phyloP scores from a whole-genome alignment of 2,113 vertebrate genomes.

The Eonycteris spelaea region DNA sequence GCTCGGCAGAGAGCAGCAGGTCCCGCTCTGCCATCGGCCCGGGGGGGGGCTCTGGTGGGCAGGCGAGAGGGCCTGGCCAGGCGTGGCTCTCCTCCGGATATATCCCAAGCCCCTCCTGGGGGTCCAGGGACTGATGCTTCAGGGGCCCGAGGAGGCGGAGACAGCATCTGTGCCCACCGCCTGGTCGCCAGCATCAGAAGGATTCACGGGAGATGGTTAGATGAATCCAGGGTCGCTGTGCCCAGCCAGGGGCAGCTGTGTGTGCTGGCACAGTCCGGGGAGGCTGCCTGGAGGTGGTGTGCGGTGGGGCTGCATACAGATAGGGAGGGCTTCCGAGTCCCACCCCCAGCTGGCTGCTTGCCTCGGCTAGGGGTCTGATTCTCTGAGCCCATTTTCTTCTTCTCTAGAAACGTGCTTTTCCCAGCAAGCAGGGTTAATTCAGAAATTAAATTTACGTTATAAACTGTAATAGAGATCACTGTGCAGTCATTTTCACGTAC shows the following conservation, averaged over 20 bases:
- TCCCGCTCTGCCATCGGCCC: background rate
- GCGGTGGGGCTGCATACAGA: fast-evolving
- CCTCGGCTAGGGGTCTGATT: background rate
- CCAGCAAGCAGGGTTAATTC: background rate
- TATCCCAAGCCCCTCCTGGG: background rate
- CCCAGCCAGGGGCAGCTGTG: background rate
- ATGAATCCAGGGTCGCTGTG: background rate
- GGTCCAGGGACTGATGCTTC: background rate
- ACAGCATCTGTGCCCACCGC: background rate
- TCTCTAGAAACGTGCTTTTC: background rate
- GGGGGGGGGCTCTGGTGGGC: background rate
- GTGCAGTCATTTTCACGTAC: background rate
- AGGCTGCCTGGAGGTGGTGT: conserved; percentile 7
- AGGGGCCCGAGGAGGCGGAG: background rate
- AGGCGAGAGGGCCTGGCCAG: background rate
- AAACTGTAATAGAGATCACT: background rate
- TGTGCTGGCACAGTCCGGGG: background rate
- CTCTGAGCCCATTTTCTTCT: background rate
- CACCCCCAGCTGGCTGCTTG: background rate
- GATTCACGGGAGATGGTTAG: fast-evolving
- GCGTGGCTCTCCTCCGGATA: background rate
- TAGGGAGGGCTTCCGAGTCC: background rate
- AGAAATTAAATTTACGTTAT: background rate
- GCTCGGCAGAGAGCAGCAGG: conserved; percentile 25
- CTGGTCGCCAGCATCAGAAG: background rate